Percentiles rank a stretch among this genome's conserved stretches.
Conservation (phyloP, 2,113 vertebrate species). For the Zootoca vivipara region DNA sequence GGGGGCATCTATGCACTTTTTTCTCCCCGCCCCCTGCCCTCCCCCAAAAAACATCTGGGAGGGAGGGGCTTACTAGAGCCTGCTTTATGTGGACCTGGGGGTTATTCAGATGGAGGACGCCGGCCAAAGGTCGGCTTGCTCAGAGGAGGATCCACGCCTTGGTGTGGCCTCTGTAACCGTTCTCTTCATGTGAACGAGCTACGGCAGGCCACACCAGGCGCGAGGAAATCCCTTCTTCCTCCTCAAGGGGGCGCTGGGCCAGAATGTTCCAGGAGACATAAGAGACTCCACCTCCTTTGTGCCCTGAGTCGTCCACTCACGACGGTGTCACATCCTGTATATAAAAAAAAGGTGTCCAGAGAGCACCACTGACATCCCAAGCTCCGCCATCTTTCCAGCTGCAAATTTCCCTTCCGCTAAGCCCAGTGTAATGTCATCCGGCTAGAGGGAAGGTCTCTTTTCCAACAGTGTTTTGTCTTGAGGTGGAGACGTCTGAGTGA, state of each 20-base stretch:
- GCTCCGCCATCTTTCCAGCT: background rate
- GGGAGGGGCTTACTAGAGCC: background rate
- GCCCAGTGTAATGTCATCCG: background rate
- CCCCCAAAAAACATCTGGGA: too few relatives aligned
- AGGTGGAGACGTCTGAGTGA: background rate
- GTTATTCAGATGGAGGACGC: background rate
- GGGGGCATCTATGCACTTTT: conserved; percentile 6
- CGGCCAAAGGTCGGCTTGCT: background rate
- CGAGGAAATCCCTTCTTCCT: conserved; percentile 37
- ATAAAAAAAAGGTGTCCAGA: background rate
- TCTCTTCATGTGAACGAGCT: background rate
- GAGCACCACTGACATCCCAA: background rate
- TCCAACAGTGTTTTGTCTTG: background rate
- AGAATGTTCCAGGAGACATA: background rate
- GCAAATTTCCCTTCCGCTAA: background rate
- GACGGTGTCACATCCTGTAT: background rate
- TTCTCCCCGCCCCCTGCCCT: background rate
- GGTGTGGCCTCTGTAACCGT: background rate
- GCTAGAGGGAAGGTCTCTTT: background rate
- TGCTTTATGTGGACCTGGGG: background rate
- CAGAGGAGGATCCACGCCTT: background rate
- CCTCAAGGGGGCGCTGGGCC: background rate
- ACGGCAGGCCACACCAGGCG: background rate
- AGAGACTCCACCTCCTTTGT: background rate
- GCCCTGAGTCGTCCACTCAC: background rate